phyloP scores from a whole-genome alignment of 1,140 invertebrate species.

The Platyscapa corneri region DNA sequence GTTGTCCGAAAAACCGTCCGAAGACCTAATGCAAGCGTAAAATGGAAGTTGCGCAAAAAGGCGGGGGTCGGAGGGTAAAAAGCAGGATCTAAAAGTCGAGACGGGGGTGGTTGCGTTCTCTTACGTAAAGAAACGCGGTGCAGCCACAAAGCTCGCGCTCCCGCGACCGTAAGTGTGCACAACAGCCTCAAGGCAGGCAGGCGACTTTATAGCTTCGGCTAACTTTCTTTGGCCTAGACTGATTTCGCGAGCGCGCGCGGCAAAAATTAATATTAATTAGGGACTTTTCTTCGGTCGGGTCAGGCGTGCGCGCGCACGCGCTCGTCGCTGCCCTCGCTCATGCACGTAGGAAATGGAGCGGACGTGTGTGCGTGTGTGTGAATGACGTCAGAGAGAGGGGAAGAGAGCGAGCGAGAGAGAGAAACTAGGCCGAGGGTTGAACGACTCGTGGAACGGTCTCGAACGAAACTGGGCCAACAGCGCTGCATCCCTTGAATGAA shows the following conservation, averaged over 20 bases:
- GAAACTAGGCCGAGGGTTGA: conserved; percentile 73
- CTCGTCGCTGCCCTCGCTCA: conserved; percentile 48
- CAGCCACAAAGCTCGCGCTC: too few species aligned
- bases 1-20: background rate
- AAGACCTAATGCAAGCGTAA: background rate
- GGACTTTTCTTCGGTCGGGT: conserved; percentile 37
- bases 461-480: conserved; percentile 59
- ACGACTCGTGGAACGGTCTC: conserved; percentile 69
- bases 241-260: conserved; percentile 9
- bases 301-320: conserved; percentile 40
- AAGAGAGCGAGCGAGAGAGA: conserved; percentile 45
- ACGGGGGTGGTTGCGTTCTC: too few species aligned
- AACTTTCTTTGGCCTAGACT: conserved; percentile 10
- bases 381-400: conserved; percentile 45
- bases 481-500: conserved; percentile 70
- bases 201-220: background rate
- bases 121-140: too few species aligned
- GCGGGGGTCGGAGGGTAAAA: background rate
- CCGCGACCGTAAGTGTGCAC: background rate
- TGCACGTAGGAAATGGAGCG: conserved; percentile 27
- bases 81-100: background rate
- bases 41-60: background rate
- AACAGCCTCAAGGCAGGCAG: too few species aligned
- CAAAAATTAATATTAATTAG: conserved; percentile 51
- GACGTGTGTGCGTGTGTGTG: conserved; percentile 14